These are phyloP conservation scores for Kradibia gibbosae DNA, from an alignment of 1,140 invertebrate species.

Conservation along the genomic window DNA sequence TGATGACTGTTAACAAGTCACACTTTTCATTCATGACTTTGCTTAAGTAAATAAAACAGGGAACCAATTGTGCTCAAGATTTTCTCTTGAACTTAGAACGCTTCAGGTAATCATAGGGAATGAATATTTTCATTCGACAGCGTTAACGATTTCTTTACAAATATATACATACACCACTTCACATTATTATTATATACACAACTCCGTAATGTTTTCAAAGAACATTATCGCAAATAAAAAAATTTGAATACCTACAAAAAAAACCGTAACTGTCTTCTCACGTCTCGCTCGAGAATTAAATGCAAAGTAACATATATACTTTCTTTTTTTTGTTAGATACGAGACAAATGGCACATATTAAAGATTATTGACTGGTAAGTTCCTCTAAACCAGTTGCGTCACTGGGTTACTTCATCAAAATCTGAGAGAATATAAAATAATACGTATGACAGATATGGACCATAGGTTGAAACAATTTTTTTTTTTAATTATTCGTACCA, in stretches of 20 bases:
- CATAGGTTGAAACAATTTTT: slow-evolving; percentile 9
- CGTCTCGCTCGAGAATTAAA: slow-evolving; percentile 12
- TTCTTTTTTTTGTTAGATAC: slow-evolving; percentile 7
- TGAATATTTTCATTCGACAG: slow-evolving; percentile 29
- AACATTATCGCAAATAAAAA: neutral
- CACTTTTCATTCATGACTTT: slow-evolving; percentile 12
- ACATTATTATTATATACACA: slow-evolving; percentile 42
- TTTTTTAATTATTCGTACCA: neutral
- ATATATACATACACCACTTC: slow-evolving; percentile 48
- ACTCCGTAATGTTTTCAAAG: slow-evolving; percentile 15
- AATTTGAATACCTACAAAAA: neutral
- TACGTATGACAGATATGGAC: slow-evolving; percentile 23
- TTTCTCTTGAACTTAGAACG: slow-evolving; percentile 9
- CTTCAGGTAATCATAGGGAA: slow-evolving; percentile 22
- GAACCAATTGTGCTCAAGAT: neutral
- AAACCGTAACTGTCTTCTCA: neutral
- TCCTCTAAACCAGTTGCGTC: slow-evolving; percentile 42
- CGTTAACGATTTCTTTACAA: slow-evolving; percentile 47
- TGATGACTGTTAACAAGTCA: neutral
- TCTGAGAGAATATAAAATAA: slow-evolving; percentile 10
- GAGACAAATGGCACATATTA: slow-evolving; percentile 48
- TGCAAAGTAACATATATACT: slow-evolving; percentile 35
- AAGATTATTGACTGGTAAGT: slow-evolving; percentile 46
- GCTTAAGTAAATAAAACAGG: slow-evolving; percentile 28
- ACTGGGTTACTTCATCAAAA: slow-evolving; percentile 36